These are phyloP conservation scores for Rhynchotus rufescens DNA, from an alignment of 2,797 vertebrate species.

Conservation along the genomic window DNA sequence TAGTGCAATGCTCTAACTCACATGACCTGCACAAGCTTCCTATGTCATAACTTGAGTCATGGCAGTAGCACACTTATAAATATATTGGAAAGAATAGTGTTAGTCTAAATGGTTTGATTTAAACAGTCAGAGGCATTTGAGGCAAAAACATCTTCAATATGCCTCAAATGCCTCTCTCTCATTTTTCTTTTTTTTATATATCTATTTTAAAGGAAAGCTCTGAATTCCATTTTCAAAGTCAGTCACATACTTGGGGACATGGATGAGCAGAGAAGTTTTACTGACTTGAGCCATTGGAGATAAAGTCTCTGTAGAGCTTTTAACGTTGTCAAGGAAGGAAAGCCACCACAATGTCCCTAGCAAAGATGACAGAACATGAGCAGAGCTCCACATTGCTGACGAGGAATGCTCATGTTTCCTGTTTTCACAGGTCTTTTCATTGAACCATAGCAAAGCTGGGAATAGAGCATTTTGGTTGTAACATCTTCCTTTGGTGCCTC, in stretches of 20 bases:
- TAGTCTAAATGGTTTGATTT: slow-evolving; percentile 21
- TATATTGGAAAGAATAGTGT: slow-evolving; percentile 12
- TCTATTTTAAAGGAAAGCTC: neutral
- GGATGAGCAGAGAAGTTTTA: neutral
- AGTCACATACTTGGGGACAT: neutral
- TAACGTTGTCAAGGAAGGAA: slow-evolving; percentile 33
- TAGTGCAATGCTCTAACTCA: neutral
- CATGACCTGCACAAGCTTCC: slow-evolving; percentile 3
- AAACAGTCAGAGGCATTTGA: slow-evolving; percentile 1
- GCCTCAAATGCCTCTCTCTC: neutral
- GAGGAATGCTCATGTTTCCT: neutral
- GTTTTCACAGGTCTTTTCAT: slow-evolving; percentile 3
- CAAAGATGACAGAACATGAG: neutral
- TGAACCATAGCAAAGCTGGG: neutral
- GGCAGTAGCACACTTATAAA: slow-evolving; percentile 35
- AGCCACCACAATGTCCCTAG: slow-evolving; percentile 39
- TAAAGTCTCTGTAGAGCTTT: neutral
- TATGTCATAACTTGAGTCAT: slow-evolving; percentile 40
- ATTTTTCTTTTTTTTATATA: neutral
- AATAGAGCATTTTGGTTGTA: neutral
- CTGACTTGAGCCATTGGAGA: neutral
- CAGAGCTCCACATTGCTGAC: neutral
- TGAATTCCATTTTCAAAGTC: slow-evolving; percentile 23
- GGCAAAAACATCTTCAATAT: neutral
- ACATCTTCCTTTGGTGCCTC: neutral